Base-by-base conservation (phyloP, 2,113 vertebrate species). In the Anoura caudifer region DNA sequence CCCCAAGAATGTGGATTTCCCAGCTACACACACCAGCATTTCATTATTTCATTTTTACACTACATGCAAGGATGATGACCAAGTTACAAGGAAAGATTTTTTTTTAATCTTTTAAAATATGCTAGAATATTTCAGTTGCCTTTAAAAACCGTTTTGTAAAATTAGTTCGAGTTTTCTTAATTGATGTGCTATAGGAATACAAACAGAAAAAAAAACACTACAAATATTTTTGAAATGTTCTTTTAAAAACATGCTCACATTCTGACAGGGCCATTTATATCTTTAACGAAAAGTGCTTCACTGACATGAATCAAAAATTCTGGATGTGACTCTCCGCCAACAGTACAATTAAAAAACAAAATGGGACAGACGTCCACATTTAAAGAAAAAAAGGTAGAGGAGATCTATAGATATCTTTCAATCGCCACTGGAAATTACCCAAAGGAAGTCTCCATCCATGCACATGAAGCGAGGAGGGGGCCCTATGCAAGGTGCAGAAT, bases 141-240 rank as follows among this genome's bases (percentile, higher is more conserved):
- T 91, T 91, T 92, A 91, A 83, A 90, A 90, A 88, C 22, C 76
- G 67, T 52, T 80, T 91, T 63, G 73, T 77, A 85, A 75, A 97
- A 75, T 79, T 67, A 91, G 31, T 94, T 94, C 47, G 81, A 80
- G 72, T 87, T 90, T 96, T 87, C 70, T 59, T 76, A 31, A 65
- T 56, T 15, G 7, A 26, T 50, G 20, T 50, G 20, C 52, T 61
- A 69, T 56, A 76, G 20, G 24, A 94, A 84, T 52, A 95, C 31
- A 80, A 50, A 87, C 12, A 36, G 26, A 56, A 88, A 69, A 67
- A 82, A 80, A 43, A 36, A 75, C 47, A 33, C 61, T 31, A 28
- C 76, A 86, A 73, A 82, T 47, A 86, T 86, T 84, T 91, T 63
- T 56, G 26, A 56, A 97, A 91, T 38, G 86, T 88, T 70, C 87